Evolutionary conservation across 2,888 invertebrate species (phyloP), one percentile per base, ranked within the genome.

Genomic region (Ophion costatus): DNA sequence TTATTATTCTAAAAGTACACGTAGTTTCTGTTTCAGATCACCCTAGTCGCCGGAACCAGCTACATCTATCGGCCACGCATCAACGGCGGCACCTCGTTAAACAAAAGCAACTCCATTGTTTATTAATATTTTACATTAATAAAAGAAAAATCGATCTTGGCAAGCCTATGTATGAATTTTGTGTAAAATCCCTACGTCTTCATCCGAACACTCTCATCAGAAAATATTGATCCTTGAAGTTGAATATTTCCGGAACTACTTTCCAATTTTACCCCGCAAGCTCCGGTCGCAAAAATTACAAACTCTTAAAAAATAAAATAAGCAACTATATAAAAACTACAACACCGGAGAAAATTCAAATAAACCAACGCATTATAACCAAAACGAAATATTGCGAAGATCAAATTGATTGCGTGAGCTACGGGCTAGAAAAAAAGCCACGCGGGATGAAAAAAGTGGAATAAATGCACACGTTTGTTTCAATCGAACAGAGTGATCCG

Each of bases 401-500:
- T 9, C 38, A 14, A 51, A 51, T 17, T 14, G 51, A 51, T 51
- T 51, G 51, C 3, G 51, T 14, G 4, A 51, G 14, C 5, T 51
- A 63, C 22, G 64, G 6, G 11, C 17, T 29, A 63, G n/a, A 6
- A 17, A 29, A 29, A 63, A 63, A 42, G 29, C 29, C 4, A 29
- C 29, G 29, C 29, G 29, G 38, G 38, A 38, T 38, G 10, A 45
- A 67, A 45, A 22, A 22, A 17, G 29, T 45, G n/a, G n/a, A 69
- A 67, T 33, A 57, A 74, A 56, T 61, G 1, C 7, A 29, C 38
- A 45, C 9, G 9, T 38, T 33, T n/a, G 45, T 64, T 66, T 59
- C 67, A 42, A 64, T 56, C 64, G 71, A 38, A 38, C 38, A 38
- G 63, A 71, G 63, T 29, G 11, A 38, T 38, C 3, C 10, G n/a